Conservation (phyloP, 2,888 invertebrate species). For the Megamerina dolium region DNA sequence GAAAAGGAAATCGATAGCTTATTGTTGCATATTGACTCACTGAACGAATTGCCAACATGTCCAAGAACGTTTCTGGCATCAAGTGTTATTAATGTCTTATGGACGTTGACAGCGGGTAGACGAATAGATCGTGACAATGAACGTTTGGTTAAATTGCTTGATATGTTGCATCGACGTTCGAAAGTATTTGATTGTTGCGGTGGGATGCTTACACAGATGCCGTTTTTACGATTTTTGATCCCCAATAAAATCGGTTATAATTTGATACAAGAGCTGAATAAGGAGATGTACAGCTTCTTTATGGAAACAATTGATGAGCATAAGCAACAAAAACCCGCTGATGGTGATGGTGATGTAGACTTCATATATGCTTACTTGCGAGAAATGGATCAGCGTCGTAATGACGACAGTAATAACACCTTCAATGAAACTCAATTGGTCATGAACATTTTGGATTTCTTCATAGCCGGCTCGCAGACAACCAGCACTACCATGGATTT, state of each 20-base stretch:
- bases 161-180: conserved; percentile 51
- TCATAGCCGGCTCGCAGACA: conserved; percentile 62
- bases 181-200: conserved; percentile 57
- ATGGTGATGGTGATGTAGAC: conserved; percentile 51
- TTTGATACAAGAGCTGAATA: conserved; percentile 54
- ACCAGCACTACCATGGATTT: conserved; percentile 60
- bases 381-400: conserved; percentile 52
- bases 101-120: conserved; percentile 56
- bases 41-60: conserved; percentile 31
- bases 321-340: conserved; percentile 48
- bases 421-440: conserved; percentile 59
- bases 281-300: conserved; percentile 53
- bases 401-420: conserved; percentile 23
- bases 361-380: conserved; percentile 60
- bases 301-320: conserved; percentile 57
- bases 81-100: conserved; percentile 60
- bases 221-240: conserved; percentile 59
- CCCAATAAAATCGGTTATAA: conserved; percentile 59
- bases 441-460: conserved; percentile 61
- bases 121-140: conserved; percentile 50
- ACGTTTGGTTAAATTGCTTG: conserved; percentile 49
- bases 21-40: conserved; percentile 31
- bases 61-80: conserved; percentile 51
- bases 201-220: conserved; percentile 56
- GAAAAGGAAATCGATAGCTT: conserved; percentile 53